These are phyloP conservation scores for Etheostoma spectabile DNA, from an alignment of 2,113 vertebrate species.

Conservation along the genomic window DNA sequence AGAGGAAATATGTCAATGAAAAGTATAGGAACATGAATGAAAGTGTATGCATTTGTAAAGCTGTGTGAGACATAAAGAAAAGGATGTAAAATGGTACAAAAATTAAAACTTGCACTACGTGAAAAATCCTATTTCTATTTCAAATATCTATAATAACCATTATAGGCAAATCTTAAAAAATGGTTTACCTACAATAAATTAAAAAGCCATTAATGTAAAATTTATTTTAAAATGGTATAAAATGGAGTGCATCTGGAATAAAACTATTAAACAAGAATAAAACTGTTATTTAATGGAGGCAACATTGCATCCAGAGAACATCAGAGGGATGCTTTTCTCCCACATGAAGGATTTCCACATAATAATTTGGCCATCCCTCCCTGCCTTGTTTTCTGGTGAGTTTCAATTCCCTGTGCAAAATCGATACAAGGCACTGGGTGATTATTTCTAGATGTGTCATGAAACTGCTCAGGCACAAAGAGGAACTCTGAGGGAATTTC, in stretches of 20 bases:
- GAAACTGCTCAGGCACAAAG: constrained; percentile 78
- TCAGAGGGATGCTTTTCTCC: constrained; percentile 66
- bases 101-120: neutral
- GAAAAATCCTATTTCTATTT: neutral
- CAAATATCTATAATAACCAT: neutral
- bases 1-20: neutral
- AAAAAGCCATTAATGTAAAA: neutral
- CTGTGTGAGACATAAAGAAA: neutral
- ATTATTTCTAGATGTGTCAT: constrained; percentile 81
- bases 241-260: neutral
- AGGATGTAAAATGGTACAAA: neutral
- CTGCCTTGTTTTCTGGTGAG: constrained; percentile 76
- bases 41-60: neutral
- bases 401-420: constrained; percentile 76
- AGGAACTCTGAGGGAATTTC: constrained; percentile 74
- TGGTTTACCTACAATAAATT: neutral
- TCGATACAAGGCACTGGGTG: constrained; percentile 75
- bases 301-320: constrained; percentile 52
- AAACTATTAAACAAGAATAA: neutral
- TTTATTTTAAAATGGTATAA: neutral
- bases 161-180: neutral
- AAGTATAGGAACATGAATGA: neutral
- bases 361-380: constrained; percentile 75
- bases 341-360: constrained; percentile 73
- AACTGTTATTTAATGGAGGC: constrained; percentile 19